These are phyloP conservation scores for Leuciscus idus DNA, from an alignment of 2,113 vertebrate species.

Conservation along the genomic window DNA sequence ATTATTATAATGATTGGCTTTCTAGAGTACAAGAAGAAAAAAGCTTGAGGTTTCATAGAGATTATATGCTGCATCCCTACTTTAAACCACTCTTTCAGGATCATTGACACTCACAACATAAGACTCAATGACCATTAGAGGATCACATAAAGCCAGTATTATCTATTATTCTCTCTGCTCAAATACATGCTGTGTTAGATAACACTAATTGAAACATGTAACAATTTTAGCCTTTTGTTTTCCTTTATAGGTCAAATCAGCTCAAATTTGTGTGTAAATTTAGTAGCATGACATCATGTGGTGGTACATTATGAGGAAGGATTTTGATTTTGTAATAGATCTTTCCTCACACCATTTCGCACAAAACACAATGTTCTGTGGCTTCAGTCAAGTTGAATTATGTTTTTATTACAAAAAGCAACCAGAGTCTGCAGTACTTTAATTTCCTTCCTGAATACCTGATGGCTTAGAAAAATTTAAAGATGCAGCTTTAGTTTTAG, in stretches of 20 bases:
- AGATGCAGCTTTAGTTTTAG: conserved; percentile 6
- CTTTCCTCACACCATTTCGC: neutral
- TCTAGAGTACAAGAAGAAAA: neutral
- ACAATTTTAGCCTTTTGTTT: neutral
- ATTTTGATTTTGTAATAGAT: neutral
- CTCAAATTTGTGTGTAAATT: neutral
- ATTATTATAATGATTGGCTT: neutral
- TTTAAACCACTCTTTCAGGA: neutral
- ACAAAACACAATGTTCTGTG: conserved; percentile 23
- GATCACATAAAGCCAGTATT: neutral
- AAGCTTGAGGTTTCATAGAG: neutral
- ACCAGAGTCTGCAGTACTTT: conserved; percentile 6
- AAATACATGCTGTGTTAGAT: neutral
- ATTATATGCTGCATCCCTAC: neutral
- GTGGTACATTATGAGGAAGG: neutral
- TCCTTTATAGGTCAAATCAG: neutral
- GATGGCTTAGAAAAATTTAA: neutral
- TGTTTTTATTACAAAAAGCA: conserved; percentile 39
- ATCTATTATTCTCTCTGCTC: neutral
- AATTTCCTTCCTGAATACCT: conserved; percentile 44
- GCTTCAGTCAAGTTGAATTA: conserved; percentile 5
- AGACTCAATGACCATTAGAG: neutral
- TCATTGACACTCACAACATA: neutral
- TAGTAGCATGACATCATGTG: neutral
- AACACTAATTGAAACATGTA: neutral